Evolutionary conservation across 2,888 invertebrate species (phyloP).

Genomic region (Cheilosia grossa): DNA sequence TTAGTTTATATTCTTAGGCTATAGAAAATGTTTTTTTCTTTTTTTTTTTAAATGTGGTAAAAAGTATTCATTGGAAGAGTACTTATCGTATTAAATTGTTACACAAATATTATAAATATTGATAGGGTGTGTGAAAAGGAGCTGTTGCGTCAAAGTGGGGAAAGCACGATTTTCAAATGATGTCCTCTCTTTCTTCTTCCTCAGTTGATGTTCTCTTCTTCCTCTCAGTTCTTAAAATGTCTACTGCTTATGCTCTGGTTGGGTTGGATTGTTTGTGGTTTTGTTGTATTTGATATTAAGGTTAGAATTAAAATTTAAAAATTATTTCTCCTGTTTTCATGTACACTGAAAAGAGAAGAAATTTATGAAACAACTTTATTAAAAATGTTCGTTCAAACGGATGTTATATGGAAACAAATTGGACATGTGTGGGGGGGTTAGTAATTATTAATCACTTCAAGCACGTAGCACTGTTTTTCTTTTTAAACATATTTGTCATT

Average conservation of each 20-base stretch:
- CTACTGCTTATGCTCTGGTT: conserved; percentile 66
- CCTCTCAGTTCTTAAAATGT: conserved; percentile 29
- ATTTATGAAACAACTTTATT: conserved; percentile 67
- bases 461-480: conserved; percentile 36
- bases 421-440: not conserved
- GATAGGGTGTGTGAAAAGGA: conserved; percentile 23
- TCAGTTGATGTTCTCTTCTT: conserved; percentile 15
- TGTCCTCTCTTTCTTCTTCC: conserved; percentile 17
- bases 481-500: conserved; percentile 10
- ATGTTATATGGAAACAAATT: conserved; percentile 4
- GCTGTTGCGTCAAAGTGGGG: conserved; percentile 7
- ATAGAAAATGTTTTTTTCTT: conserved; percentile 28
- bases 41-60: conserved; percentile 43
- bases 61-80: conserved; percentile 34
- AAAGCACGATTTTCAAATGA: conserved; percentile 16
- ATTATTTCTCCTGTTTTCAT: conserved; percentile 85
- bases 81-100: conserved; percentile 10
- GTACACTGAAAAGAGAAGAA: conserved; percentile 85
- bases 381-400: conserved; percentile 33
- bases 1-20: conserved; percentile 47
- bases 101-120: conserved; percentile 18
- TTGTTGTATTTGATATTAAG: conserved; percentile 44
- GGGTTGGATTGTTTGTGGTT: conserved; percentile 30
- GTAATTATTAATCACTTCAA: conserved; percentile 21
- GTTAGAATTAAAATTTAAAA: conserved; percentile 74